Evolutionary conservation across 2,888 invertebrate species (phyloP).

Genomic region (Neoaliturus tenellus): DNA sequence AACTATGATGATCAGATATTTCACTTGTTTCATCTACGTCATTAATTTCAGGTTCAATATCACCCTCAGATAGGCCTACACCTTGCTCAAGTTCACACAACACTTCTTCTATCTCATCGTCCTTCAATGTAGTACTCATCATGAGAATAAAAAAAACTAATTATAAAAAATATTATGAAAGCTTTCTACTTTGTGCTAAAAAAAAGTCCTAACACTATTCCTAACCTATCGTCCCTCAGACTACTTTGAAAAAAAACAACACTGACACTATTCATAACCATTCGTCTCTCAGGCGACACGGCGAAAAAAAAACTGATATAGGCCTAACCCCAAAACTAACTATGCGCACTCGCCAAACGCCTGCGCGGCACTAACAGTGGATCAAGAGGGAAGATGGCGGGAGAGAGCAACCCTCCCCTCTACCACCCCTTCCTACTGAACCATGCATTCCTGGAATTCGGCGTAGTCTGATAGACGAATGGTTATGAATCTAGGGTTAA

Average conservation of each 20-base stretch:
- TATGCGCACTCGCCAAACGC: background rate
- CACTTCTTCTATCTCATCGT: constrained; percentile 21
- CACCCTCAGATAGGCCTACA: constrained; percentile 21
- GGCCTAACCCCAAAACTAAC: background rate
- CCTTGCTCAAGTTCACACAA: constrained; percentile 22
- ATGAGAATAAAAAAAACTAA: background rate
- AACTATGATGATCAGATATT: too few species aligned
- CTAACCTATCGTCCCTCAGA: constrained; percentile 5
- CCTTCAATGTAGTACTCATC: constrained; percentile 22
- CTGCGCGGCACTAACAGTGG: background rate
- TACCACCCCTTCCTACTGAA: background rate
- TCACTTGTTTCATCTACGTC: constrained; percentile 9
- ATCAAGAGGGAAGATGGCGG: background rate
- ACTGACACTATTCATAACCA: constrained; percentile 31
- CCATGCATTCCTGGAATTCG: background rate
- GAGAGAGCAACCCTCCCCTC: background rate
- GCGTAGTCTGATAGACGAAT: constrained; percentile 25
- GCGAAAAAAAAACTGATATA: background rate
- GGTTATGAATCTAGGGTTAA: constrained; percentile 12
- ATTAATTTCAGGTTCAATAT: constrained; percentile 24
- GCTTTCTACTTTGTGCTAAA: background rate
- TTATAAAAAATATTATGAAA: background rate
- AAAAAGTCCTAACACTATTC: background rate
- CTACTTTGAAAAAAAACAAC: constrained; percentile 33
- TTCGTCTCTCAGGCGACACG: constrained; percentile 26